Base-by-base conservation (phyloP, 2,113 vertebrate species). In the Protobothrops mucrosquamatus region DNA sequence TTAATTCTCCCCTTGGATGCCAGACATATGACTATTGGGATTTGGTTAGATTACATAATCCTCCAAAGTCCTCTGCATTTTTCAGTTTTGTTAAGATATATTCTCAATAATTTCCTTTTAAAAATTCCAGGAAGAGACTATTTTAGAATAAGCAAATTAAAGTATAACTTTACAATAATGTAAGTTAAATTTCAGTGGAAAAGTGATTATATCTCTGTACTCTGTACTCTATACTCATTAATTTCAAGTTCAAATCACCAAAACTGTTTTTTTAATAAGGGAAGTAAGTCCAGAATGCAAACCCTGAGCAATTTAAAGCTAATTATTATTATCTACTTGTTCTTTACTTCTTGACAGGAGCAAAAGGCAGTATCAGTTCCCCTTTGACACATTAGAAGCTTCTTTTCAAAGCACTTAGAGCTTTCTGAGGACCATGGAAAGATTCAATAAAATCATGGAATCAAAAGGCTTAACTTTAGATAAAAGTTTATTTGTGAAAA, bases 221-320 rank as follows among this genome's bases (percentile, higher is more conserved):
- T 94, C 94, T 18, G n/a, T n/a, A 39, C 39, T 39, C 57, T 91
- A 64, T 90, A 95, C 2, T 43, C 90, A 88, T 89, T 95, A 85
- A 90, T 94, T 94, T 93, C 91, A 6, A 97, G 95, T 43, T 54
- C 4, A 26, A 91, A 51, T 85, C n/a, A 29, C 48, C 74, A 93
- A 64, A 90, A 90, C 34, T 94, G 85, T 55, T 85, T 93, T 93
- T 87, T 94, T 93, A 87, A 89, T 46, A 94, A 22, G 18, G 29
- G 93, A 92, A 96, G 92, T 88, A 94, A 94, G 92, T 24, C 3
- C 43, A 69, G 15, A 95, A 95, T 88, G 15, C 11, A 89, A 96
- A 96, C 4, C 48, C 94, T 89, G 90, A 46, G 81, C 23, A 95
- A 94, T 94, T 93, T 64, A 94, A 96, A 95, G 0, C 4, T 94